Conservation (phyloP, 2,113 vertebrate genomes). For the Aegithalos caudatus region DNA sequence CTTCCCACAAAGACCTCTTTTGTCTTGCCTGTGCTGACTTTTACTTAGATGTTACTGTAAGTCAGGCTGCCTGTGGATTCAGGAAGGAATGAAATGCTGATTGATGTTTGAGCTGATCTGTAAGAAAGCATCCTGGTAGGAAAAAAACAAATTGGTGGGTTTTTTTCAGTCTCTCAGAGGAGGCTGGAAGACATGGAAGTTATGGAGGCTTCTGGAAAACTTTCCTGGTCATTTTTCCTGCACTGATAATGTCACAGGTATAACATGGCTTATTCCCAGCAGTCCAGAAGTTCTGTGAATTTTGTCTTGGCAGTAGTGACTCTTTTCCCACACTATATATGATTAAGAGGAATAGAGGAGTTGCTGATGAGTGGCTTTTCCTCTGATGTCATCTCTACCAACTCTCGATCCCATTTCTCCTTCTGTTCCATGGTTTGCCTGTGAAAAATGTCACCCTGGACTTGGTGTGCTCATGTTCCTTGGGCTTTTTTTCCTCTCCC, state of each 20-base stretch:
- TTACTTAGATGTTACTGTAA: neutral
- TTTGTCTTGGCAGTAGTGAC: fast-evolving
- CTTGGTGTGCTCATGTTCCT: neutral
- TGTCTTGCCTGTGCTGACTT: neutral
- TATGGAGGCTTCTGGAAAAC: neutral
- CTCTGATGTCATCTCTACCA: neutral
- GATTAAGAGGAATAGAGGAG: neutral
- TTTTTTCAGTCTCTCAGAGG: neutral
- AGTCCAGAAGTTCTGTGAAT: neutral
- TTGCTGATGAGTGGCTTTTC: neutral
- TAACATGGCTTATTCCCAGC: neutral
- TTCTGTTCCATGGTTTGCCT: neutral
- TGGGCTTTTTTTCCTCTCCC: neutral
- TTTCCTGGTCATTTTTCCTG: neutral
- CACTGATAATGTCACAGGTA: neutral
- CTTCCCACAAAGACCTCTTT: neutral
- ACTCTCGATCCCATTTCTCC: neutral
- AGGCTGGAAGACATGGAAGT: neutral
- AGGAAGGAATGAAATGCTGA: neutral
- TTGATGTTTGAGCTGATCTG: neutral
- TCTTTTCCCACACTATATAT: neutral
- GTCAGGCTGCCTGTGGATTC: neutral
- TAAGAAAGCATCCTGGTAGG: neutral
- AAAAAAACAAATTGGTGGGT: neutral
- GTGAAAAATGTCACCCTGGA: neutral